Evolutionary conservation across 2,888 invertebrate species (phyloP).

Genomic region (Eupithecia exiguata): DNA sequence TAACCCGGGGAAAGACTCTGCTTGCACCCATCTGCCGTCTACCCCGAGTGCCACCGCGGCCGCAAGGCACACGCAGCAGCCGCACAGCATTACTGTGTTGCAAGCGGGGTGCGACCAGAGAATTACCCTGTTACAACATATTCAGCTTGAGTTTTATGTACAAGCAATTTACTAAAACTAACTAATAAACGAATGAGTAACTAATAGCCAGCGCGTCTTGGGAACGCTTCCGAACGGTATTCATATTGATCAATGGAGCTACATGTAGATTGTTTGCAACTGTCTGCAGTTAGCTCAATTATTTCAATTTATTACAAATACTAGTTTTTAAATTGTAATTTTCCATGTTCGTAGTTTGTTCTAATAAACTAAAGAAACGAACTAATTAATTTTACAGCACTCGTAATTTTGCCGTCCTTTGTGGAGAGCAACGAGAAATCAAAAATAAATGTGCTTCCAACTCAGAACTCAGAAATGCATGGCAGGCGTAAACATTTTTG

Average conservation of each 20-base stretch:
- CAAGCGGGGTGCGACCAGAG: constrained; percentile 98
- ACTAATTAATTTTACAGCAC: background rate
- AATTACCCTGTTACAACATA: constrained; percentile 89
- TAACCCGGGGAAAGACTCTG: constrained; percentile 83
- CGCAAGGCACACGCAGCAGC: constrained; percentile 95
- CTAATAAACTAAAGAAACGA: background rate
- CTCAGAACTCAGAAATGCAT: background rate
- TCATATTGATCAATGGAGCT: too few species aligned
- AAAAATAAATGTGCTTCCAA: too few species aligned
- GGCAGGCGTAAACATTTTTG: background rate
- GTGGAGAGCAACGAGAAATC: background rate
- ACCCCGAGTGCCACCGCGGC: constrained; percentile 95
- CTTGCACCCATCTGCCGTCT: constrained; percentile 92
- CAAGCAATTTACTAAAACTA: background rate
- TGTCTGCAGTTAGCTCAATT: too few species aligned
- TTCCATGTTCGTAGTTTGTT: too few species aligned
- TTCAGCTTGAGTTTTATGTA: background rate
- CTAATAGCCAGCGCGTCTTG: too few species aligned
- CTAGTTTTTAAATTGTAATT: too few species aligned
- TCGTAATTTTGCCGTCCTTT: background rate
- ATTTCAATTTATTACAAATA: too few species aligned
- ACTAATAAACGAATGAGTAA: background rate
- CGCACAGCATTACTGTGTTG: constrained; percentile 97
- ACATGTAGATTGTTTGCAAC: too few species aligned
- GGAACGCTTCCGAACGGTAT: too few species aligned